phyloP scores from a whole-genome alignment of 2,888 invertebrate genomes.

The Eilema sororculum region DNA sequence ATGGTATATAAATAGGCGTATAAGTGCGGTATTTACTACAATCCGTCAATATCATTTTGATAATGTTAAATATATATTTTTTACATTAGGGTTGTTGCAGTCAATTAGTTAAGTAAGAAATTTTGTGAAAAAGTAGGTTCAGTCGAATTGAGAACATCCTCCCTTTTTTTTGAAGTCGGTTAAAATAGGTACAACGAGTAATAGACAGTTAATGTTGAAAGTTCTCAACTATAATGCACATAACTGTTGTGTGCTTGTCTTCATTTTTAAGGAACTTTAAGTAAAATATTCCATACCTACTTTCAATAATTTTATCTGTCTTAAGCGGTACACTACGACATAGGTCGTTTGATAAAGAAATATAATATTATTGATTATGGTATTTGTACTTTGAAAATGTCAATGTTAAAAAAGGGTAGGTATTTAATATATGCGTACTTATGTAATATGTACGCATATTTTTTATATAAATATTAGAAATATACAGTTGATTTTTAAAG shows the following conservation, averaged over 20 bases:
- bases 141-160: too few species aligned
- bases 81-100: background rate
- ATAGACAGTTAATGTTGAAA: background rate
- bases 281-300: background rate
- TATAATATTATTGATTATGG: background rate
- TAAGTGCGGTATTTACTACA: background rate
- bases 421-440: background rate
- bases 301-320: background rate
- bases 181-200: background rate
- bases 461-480: background rate
- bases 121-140: background rate
- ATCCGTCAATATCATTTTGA: too few species aligned
- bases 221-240: background rate
- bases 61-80: background rate
- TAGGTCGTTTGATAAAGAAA: background rate
- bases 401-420: background rate
- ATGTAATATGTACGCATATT: background rate
- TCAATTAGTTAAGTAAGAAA: background rate
- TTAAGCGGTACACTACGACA: background rate
- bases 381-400: background rate
- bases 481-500: background rate
- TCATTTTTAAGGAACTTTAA: background rate
- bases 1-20: background rate
- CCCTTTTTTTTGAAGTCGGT: too few species aligned
- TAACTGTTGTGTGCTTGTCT: background rate